Evolutionary conservation across 2,113 vertebrate species (phyloP).

Genomic region (Zapus hudsonius): DNA sequence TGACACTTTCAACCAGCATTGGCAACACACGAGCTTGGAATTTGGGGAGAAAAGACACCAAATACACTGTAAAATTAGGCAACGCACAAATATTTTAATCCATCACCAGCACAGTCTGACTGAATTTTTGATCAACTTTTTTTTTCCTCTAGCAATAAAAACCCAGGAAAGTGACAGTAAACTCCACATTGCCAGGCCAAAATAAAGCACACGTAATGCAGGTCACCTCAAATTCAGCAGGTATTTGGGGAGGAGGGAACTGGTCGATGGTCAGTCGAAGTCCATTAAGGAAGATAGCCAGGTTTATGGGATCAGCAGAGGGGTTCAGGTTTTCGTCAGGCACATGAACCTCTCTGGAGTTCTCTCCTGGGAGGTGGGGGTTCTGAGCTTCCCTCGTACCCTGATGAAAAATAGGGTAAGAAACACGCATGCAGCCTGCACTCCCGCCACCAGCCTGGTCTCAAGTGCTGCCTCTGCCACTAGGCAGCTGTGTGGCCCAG

Average conservation of each 20-base stretch:
- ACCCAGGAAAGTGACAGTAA: neutral
- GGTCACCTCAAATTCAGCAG: neutral
- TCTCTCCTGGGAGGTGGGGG: neutral
- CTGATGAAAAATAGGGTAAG: no score
- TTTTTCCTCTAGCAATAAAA: neutral
- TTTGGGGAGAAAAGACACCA: neutral
- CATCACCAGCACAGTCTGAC: neutral
- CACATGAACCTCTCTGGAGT: accelerated
- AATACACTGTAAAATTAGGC: neutral
- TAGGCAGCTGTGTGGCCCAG: accelerated
- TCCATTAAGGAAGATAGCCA: neutral
- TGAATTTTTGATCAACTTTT: neutral
- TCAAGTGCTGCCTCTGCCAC: neutral
- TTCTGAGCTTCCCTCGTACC: neutral
- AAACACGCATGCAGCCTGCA: accelerated
- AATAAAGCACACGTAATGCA: neutral
- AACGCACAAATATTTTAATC: neutral
- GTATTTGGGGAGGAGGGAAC: accelerated
- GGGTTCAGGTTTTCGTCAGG: neutral
- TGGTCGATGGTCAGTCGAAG: neutral
- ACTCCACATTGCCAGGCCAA: neutral
- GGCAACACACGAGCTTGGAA: neutral
- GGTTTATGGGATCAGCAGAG: neutral
- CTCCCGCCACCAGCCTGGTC: neutral
- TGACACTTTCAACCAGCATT: accelerated